Evolutionary conservation across 1,140 invertebrate genomes (phyloP), one percentile per base, ranked within the genome.

Genomic region (Cydia fagiglandana): DNA sequence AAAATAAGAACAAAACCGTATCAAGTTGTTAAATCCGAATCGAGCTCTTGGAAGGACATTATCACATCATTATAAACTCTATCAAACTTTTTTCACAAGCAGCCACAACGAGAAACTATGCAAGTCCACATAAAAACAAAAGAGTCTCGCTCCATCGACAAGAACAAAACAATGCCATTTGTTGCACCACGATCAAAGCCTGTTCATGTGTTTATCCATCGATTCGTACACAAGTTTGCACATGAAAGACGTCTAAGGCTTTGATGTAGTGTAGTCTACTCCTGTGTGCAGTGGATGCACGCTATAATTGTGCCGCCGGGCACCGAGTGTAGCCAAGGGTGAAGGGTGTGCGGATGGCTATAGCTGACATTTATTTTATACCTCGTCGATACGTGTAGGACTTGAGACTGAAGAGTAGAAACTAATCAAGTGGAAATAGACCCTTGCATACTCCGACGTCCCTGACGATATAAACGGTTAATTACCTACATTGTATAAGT

Each of bases 141-240:
- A n/a, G 66, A 34, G 30, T 1, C 50, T 45, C 64, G 64, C 15
- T n/a, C 56, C 66, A 41, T n/a, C 66, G 24, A 30, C 64, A 28
- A 70, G 17, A 70, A 38, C 66, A 70, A 70, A 70, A 70, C 66
- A 70, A 70, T 70, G 17, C 34, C 30, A 70, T 41, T 66, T 70
- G 66, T 17, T 38, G 66, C 66, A 70, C 56, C 56, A 24, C 56
- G 56, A 61, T 70, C 66, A 70, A 70, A 70, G 66, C 30, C n/a
- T 17, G 45, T 47, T 47, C 45, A 47, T 17, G 13, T 68, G 61
- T 64, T 64, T 64, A 38, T n/a, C 34, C 66, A 70, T 45, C 34
- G 66, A 70, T 70, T 70, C 30, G 64, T 53, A 53, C 66, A 70
- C n/a, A 13, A 38, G 30, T 5, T 61, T 61, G 56, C 56, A 61